These are phyloP conservation scores for Leiothrix lutea DNA, from an alignment of 2,113 vertebrate genomes.

Conservation along the genomic window DNA sequence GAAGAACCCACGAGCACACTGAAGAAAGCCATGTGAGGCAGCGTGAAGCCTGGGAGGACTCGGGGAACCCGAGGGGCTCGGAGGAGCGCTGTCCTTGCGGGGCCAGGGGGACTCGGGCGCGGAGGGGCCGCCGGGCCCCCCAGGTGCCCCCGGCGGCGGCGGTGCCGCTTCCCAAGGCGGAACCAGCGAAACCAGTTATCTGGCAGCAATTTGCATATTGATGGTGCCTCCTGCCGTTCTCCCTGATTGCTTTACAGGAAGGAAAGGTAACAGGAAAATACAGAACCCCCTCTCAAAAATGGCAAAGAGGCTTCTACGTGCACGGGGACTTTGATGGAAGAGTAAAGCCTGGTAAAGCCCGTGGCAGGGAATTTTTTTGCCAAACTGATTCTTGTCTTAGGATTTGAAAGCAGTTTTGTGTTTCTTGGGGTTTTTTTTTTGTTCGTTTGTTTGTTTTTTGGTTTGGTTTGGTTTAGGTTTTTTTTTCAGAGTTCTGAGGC, in stretches of 20 bases:
- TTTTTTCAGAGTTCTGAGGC: constrained; percentile 13
- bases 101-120: background rate
- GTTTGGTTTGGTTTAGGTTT: too few relatives aligned
- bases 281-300: constrained; percentile 48
- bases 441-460: too few relatives aligned
- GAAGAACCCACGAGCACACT: fast-evolving
- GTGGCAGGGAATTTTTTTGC: constrained; percentile 45
- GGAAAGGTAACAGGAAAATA: constrained; percentile 79
- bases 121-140: background rate
- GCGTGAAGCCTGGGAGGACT: background rate
- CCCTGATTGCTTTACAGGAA: constrained; percentile 80
- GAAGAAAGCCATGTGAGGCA: background rate
- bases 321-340: constrained; percentile 38
- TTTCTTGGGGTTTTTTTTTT: background rate
- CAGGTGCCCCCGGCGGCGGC: background rate
- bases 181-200: constrained; percentile 80
- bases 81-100: background rate
- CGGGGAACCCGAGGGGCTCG: fast-evolving
- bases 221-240: constrained; percentile 81
- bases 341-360: constrained; percentile 49
- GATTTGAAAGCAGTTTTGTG: background rate
- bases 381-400: constrained; percentile 39
- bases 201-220: constrained; percentile 81
- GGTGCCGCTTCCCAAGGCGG: constrained; percentile 69
- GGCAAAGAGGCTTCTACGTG: constrained; percentile 40